Base-by-base conservation (phyloP, 2,888 invertebrate species). In the Drosophila cognata region DNA sequence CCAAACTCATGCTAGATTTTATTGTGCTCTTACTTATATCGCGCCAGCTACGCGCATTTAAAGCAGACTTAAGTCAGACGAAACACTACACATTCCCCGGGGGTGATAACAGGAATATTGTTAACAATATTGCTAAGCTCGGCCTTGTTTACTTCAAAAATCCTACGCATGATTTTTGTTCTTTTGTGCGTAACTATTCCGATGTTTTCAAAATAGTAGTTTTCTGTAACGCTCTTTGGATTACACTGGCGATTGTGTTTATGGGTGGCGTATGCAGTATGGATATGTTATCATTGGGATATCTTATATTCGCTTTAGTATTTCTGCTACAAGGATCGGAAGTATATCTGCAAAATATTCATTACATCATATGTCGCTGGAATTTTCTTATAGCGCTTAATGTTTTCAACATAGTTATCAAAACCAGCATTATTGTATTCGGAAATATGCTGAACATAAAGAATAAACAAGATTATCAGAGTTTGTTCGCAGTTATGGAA, bases 321-420 rank as follows among this genome's bases (percentile, higher is more conserved):
- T 99, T 99, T 94, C 95, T 99, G 52, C 99, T 99, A 98, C 98
- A 98, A 93, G 99, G 99, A 43, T 98, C 98, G 56, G 99, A 99
- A 91, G 96, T 99, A 91, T 99, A 99, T 92, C 94, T 99, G 48
- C 95, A 97, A 89, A 98, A 98, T 0, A 96, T 98, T 72, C 94
- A 95, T 31, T 95, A 95, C 57, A 97, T 99, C 76, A 93, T 98
- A 16, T 95, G 95, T 92, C 92, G 96, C 94, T 99, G 99, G 99
- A 97, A 97, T 72, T 95, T 95, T 91, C 93, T 99, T 10, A 94
- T 99, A 28, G 96, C 96, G 1, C 99, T 98, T 94, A 99, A 97
- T 92, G 96, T 99, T 35, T 93, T 95, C 21, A 98, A 99, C 38
- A 98, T 99, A 77, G 95, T 97, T 21, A 94, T 96, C 60, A 99